Conservation (phyloP, 2,797 vertebrate genomes). For the Prionace glauca region DNA sequence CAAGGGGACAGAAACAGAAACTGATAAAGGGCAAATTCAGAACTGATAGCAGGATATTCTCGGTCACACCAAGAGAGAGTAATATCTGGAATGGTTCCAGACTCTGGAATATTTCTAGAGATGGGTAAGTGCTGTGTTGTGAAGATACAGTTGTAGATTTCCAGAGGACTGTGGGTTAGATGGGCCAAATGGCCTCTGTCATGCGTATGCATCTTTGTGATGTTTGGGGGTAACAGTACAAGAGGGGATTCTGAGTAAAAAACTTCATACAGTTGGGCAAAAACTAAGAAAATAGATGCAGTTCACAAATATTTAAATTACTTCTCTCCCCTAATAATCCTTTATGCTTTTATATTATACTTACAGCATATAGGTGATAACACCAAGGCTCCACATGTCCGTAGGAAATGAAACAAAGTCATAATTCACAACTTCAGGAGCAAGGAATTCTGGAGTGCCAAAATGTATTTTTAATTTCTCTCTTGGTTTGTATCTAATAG, state of each 20-base stretch:
- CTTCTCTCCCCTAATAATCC: not conserved
- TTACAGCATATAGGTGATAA: constrained; percentile 96
- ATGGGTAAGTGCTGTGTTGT: not conserved
- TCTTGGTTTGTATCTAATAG: constrained; percentile 83
- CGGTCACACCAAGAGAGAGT: not conserved
- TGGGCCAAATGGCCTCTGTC: not conserved
- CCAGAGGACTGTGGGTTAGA: not conserved
- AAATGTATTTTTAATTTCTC: constrained; percentile 94
- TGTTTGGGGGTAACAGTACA: not conserved
- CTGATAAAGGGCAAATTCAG: not conserved
- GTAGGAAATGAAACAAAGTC: constrained; percentile 96
- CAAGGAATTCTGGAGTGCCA: constrained; percentile 93
- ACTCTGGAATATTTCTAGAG: not conserved
- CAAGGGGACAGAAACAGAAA: not conserved
- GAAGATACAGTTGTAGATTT: not conserved
- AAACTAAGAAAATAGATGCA: not conserved
- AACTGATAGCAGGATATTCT: not conserved
- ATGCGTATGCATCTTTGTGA: not conserved
- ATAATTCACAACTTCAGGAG: constrained; percentile 96
- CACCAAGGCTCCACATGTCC: constrained; percentile 96
- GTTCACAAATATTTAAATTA: not conserved
- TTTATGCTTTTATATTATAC: constrained; percentile 46
- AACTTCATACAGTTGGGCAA: not conserved
- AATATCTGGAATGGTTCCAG: not conserved
- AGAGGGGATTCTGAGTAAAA: not conserved